Base-by-base conservation (phyloP, 2,888 invertebrate species). In the Heterodera filipjevi region DNA sequence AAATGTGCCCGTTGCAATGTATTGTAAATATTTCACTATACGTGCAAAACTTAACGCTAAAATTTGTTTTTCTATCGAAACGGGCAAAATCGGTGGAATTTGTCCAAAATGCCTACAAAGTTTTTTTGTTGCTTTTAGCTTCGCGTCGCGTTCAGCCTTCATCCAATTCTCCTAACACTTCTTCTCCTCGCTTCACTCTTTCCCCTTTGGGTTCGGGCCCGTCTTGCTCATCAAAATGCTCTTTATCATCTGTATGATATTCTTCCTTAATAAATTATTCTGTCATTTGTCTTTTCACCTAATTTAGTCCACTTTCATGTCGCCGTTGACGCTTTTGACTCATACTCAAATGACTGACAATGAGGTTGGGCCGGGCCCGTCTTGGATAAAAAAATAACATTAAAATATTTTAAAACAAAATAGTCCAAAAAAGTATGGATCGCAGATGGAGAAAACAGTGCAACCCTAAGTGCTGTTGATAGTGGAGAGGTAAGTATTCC, bases 291-390 rank as follows among this genome's bases (percentile, higher is more conserved):
- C n/a, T 39, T 39, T 39, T 39, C 12, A 12, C 39, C 10, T 39
- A 39, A 39, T 39, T 59, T 59, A 59, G 59, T 59, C 59, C 59
- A 27, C 59, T n/a, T 59, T 59, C 59, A 59, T 59, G 59, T 59
- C 59, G n/a, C 59, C 59, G 59, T 27, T n/a, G n/a, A 59, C 27
- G 59, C n/a, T 59, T n/a, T n/a, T 59, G n/a, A 59, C 59, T 8
- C 59, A 22, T 27, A 27, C 59, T 6, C 59, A 59, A n/a, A 59
- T 59, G 59, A 27, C 27, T 27, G 59, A 59, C n/a, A n/a, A n/a
- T n/a, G n/a, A n/a, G n/a, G n/a, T n/a, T n/a, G n/a, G 53, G 53
- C 19, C 19, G 12, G 53, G 5, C 19, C 5, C 5, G 19, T 22
- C 19, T 22, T 22, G 14, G 16, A 53, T 12, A 53, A 16, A 53